Evolutionary conservation across 1,140 invertebrate species (phyloP), one percentile per base, ranked within the genome.

Genomic region (Drosophila saltans): DNA sequence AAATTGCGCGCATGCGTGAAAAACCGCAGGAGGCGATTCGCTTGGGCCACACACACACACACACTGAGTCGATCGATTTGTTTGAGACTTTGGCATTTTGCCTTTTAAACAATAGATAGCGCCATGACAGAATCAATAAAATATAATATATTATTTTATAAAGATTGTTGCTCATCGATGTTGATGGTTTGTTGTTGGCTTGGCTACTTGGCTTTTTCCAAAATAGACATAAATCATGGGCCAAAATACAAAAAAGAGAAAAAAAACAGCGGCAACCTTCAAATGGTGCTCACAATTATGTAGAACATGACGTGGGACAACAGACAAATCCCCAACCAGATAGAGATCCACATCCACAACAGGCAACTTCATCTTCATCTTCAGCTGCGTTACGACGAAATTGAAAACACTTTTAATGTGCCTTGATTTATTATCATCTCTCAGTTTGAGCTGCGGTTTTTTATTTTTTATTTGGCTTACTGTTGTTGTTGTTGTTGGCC

Each of bases 401-500:
- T 86, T 80, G 84, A 88, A 88, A 88, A 80, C 80, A 82, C 73
- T 83, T 76, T 88, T 84, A 88, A 89, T 89, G 80, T 80, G 77
- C 80, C 68, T 86, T 89, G 84, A 86, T 86, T 89, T 88, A 88
- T 88, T 80, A 83, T 88, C 80, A 70, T 80, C 66, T 57, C 36
- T 45, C 43, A 28, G n/a, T 55, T 24, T 61, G 69, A 67, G 64
- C 69, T 78, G 83, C 62, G 83, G 72, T 80, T 77, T 69, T 60
- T 4, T n/a, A 30, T 30, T 60, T 60, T 36, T 60, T 60, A 30
- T 33, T 57, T 56, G 45, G 11, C 55, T 24, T 40, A 11, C 21
- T 36, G 1, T 10, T 56, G 26, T 56, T 5, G 26, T 56, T 5
- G 3, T 33, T 68, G 75, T 69, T 80, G 76, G 66, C 69, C 52